Evolutionary conservation across 2,888 invertebrate genomes (phyloP).

Genomic region (Campoplex capitator): DNA sequence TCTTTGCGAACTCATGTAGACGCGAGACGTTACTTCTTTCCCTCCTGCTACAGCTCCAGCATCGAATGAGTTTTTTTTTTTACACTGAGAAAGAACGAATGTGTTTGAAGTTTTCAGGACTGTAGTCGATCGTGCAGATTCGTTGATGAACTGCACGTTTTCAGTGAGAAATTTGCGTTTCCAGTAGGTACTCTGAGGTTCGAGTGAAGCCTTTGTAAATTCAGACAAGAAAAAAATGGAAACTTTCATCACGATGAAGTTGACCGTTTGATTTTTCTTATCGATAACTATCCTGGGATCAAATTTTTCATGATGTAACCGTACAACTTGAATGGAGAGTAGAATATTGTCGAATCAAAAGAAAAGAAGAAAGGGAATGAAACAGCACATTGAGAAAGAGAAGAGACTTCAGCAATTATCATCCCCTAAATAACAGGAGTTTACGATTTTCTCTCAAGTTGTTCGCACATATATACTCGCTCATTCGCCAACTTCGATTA

Average conservation of each 20-base stretch:
- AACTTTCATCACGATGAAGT: neutral
- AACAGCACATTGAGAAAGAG: constrained; percentile 37
- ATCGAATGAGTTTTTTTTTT: neutral
- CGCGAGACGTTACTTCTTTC: constrained; percentile 1
- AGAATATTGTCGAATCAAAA: neutral
- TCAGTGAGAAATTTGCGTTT: neutral
- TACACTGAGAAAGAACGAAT: neutral
- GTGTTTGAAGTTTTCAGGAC: neutral
- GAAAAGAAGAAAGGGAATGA: constrained; percentile 54
- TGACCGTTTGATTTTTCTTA: neutral
- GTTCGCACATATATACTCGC: constrained; percentile 12
- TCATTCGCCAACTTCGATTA: constrained; percentile 64
- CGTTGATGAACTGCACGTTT: neutral
- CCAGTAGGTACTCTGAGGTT: neutral
- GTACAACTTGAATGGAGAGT: constrained; percentile 8
- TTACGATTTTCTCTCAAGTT: constrained; percentile 77
- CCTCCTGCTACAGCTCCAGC: neutral
- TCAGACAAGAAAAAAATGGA: neutral
- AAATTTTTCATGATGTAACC: constrained; percentile 43
- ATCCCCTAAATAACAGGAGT: constrained; percentile 82
- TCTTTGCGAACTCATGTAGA: constrained; percentile 36
- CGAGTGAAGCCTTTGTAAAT: neutral
- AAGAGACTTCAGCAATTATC: constrained; percentile 79
- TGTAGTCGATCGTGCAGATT: neutral
- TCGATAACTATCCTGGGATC: neutral